Evolutionary conservation across 2,888 invertebrate genomes (phyloP), one percentile per base, ranked within the genome.

Genomic region (Oxystoma pomonae): DNA sequence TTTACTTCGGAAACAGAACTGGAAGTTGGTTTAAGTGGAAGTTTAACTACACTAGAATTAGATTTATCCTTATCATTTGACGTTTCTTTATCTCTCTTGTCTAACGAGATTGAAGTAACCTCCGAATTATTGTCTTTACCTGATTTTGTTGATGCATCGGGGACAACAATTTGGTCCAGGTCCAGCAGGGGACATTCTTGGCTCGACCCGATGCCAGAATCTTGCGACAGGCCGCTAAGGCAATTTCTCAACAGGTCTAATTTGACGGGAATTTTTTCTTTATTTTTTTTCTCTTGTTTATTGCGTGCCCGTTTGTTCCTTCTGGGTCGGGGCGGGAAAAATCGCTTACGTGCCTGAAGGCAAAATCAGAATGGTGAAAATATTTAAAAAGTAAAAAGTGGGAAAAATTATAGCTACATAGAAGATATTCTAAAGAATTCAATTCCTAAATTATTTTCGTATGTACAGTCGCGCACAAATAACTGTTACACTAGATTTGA

Each of bases 271-370:
- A 62, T 35, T 50, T 20, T 5, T 12, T 64, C 55, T 16, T 17
- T 7, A 16, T 62, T 58, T 22, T 22, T 51, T 55, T 62, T 70
- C 53, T 59, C 63, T 60, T 72, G 73, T 57, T 69, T 35, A 7
- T 63, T 61, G 20, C 19, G 9, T 61, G 61, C 72, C 72, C 61
- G 70, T 65, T 65, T 67, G 62, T 69, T 69, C 68, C 76, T 69
- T 81, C 82, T 70, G 78, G 89, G 88, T 60, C 88, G 82, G 59
- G 88, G 88, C 22, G 89, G 89, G 80, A 87, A 88, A 76, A 86
- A 85, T 72, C 82, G 85, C 78, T 88, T 89, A 74, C 88, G 84
- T 70, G 85, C 84, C 89, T 89, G 81, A 67, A 65, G 64, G 69
- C 67, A 66, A 70, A 71, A 70, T 58, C 58, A 20, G 20, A 57